phyloP scores from a whole-genome alignment of 2,888 invertebrate genomes.

The Nycteola revayana region DNA sequence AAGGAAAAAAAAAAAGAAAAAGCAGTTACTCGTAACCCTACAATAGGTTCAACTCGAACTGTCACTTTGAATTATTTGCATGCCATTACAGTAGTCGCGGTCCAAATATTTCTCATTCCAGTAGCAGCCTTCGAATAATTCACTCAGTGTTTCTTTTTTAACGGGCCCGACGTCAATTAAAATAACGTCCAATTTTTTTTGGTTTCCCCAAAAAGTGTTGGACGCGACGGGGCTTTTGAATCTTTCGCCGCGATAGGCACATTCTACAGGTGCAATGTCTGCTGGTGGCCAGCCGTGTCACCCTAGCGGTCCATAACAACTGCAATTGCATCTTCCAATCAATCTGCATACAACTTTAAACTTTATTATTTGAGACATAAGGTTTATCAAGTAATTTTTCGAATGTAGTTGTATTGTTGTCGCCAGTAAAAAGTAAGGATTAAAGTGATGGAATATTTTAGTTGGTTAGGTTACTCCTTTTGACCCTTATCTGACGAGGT shows the following conservation, averaged over 20 bases:
- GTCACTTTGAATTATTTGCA: constrained; percentile 71
- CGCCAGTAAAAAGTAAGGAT: constrained; percentile 42
- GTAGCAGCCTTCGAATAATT: constrained; percentile 66
- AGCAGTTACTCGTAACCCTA: too few species aligned
- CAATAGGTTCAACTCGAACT: constrained; percentile 44
- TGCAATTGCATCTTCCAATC: constrained; percentile 14
- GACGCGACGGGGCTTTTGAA: constrained; percentile 62
- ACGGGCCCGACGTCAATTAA: constrained; percentile 72
- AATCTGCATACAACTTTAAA: constrained; percentile 27
- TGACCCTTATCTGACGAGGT: constrained; percentile 41
- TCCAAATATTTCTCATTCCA: constrained; percentile 67
- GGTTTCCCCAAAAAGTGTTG: constrained; percentile 58
- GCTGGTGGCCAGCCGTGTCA: constrained; percentile 69
- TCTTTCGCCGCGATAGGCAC: constrained; percentile 69
- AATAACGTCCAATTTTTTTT: constrained; percentile 60
- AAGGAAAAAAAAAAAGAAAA: constrained; percentile 33
- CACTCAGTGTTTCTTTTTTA: constrained; percentile 59
- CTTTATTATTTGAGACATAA: constrained; percentile 25
- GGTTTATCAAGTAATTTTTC: neutral
- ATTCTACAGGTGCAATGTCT: constrained; percentile 73
- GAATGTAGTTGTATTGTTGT: constrained; percentile 5
- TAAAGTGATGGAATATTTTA: constrained; percentile 44
- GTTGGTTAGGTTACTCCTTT: constrained; percentile 29
- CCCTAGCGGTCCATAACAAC: constrained; percentile 32
- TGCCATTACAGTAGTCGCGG: constrained; percentile 51